phyloP scores from a whole-genome alignment of 2,113 vertebrate genomes.

The Dromiciops gliroides region DNA sequence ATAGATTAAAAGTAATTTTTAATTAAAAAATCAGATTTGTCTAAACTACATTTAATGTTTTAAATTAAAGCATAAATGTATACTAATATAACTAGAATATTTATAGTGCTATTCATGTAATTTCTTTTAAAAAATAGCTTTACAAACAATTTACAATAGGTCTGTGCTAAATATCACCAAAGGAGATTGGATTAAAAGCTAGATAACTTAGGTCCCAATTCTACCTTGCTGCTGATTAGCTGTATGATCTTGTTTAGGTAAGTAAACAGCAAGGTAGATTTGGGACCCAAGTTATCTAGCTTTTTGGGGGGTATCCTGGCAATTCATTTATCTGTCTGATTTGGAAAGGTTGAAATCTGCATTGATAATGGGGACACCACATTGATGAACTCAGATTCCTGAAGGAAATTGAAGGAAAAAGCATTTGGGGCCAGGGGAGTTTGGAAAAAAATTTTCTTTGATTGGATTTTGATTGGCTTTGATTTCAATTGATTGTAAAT shows the following conservation, averaged over 20 bases:
- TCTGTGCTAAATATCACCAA: not conserved
- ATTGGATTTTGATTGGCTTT: too few relatives aligned
- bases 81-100: not conserved
- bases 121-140: not conserved
- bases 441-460: not conserved
- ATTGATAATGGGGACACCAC: not conserved
- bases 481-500: too few relatives aligned
- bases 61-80: not conserved
- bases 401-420: not conserved
- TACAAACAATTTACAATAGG: not conserved
- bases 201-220: not conserved
- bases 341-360: not conserved
- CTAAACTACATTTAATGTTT: not conserved
- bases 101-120: not conserved
- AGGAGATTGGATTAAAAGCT: not conserved
- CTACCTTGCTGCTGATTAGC: not conserved
- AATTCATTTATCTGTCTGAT: not conserved
- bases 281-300: too few relatives aligned
- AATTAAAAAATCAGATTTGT: not conserved
- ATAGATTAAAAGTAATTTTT: not conserved
- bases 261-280: too few relatives aligned
- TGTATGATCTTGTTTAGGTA: not conserved
- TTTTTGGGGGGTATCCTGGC: too few relatives aligned
- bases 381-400: not conserved
- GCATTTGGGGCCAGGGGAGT: fast-evolving